Evolutionary conservation across 2,797 vertebrate genomes (phyloP).

Genomic region (Rhyacichthys aspro): DNA sequence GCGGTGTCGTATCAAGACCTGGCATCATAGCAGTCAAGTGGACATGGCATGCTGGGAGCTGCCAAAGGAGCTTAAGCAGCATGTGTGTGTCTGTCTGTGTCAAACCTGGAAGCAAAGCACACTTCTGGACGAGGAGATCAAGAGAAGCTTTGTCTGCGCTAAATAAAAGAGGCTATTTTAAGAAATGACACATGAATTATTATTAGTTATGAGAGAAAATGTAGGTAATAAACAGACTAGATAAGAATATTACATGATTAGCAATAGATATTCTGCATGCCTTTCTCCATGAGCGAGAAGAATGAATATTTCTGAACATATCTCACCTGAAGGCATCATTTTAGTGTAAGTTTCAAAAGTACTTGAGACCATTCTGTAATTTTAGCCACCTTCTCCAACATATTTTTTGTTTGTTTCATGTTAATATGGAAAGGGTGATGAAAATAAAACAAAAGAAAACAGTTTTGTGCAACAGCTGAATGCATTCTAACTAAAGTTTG

Average conservation of each 20-base stretch:
- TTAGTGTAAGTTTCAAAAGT: too few species aligned
- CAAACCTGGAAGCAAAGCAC: conserved; percentile 24
- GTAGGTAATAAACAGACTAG: not conserved
- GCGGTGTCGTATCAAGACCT: conserved; percentile 30
- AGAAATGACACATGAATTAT: conserved; percentile 17
- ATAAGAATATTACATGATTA: conserved; percentile 3
- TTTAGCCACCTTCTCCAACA: too few species aligned
- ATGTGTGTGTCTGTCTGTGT: conserved; percentile 24
- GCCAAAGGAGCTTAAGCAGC: conserved; percentile 57
- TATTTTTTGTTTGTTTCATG: too few species aligned
- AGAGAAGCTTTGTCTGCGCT: conserved; percentile 14
- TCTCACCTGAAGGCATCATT: too few species aligned
- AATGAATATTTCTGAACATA: too few species aligned
- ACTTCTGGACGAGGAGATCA: conserved; percentile 25
- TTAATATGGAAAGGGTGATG: too few species aligned
- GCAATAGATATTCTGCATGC: too few species aligned
- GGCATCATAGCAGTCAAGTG: conserved; percentile 29
- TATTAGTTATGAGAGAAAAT: not conserved
- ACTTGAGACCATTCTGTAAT: too few species aligned
- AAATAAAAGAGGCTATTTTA: conserved; percentile 27
- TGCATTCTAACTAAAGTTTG: not conserved
- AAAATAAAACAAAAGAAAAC: too few species aligned
- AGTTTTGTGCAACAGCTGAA: too few species aligned
- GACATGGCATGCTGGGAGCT: conserved; percentile 32
- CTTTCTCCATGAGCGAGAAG: too few species aligned